Conservation (phyloP, 1,140 invertebrate genomes). For the Drosophila nikananu region DNA sequence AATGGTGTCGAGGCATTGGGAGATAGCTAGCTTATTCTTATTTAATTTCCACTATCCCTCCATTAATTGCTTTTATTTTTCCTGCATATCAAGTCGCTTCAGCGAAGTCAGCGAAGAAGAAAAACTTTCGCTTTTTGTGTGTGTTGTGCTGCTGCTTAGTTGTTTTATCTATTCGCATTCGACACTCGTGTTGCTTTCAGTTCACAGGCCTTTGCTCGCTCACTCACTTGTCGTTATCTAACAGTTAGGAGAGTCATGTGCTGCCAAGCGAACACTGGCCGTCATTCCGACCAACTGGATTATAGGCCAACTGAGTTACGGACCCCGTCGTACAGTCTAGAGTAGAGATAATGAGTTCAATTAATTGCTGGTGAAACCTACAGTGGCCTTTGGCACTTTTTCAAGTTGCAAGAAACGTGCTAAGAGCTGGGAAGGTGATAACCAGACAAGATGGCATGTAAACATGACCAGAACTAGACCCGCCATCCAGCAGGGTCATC, state of each 20-base stretch:
- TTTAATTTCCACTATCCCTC: too few species aligned
- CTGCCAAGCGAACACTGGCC: constrained; percentile 18
- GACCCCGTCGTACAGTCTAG: constrained; percentile 7
- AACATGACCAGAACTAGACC: constrained; percentile 7
- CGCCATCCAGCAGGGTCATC: not conserved
- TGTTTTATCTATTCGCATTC: constrained; percentile 28
- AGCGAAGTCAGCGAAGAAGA: constrained; percentile 24
- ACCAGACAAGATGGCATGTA: constrained; percentile 7
- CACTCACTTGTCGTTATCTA: constrained; percentile 48
- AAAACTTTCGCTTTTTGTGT: constrained; percentile 61
- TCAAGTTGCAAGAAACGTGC: constrained; percentile 26
- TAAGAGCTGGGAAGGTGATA: constrained; percentile 42
- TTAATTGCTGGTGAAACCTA: not conserved
- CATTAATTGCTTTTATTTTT: constrained; percentile 8
- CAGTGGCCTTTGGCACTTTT: constrained; percentile 9
- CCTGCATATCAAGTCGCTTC: constrained; percentile 37
- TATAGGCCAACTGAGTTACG: constrained; percentile 33
- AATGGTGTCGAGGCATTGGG: not conserved
- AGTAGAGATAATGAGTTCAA: constrained; percentile 28
- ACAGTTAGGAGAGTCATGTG: constrained; percentile 37
- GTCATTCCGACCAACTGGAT: constrained; percentile 47
- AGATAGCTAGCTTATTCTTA: not conserved
- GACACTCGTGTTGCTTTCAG: constrained; percentile 24
- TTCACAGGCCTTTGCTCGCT: constrained; percentile 22
- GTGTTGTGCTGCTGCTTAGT: not conserved